Evolutionary conservation across 2,888 invertebrate species (phyloP).

Genomic region (Philereme vetulata): DNA sequence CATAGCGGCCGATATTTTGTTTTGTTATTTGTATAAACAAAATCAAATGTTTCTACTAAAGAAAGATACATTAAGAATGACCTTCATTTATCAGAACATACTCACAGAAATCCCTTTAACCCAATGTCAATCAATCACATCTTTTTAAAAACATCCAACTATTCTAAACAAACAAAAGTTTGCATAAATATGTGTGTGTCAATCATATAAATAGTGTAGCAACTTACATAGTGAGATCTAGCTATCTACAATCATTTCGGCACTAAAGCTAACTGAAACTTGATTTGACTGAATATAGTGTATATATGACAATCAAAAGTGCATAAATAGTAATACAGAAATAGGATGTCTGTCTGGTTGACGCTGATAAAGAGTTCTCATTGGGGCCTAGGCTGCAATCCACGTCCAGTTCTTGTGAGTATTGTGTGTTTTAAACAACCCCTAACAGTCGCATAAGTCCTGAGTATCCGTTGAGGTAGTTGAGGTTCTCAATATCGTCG

Average conservation of each 20-base stretch:
- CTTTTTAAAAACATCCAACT: not conserved
- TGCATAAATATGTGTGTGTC: not conserved
- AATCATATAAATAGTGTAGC: not conserved
- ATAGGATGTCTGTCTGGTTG: slow-evolving; percentile 84
- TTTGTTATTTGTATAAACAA: no score
- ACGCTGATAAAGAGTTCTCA: slow-evolving; percentile 81
- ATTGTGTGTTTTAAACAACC: slow-evolving; percentile 27
- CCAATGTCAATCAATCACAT: slow-evolving; percentile 9
- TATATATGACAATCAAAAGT: slow-evolving; percentile 7
- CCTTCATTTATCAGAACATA: not conserved
- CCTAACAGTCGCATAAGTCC: no score
- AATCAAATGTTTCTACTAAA: no score
- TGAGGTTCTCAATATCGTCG: no score
- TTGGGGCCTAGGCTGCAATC: slow-evolving; percentile 75
- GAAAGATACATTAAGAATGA: no score
- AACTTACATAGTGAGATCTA: no score
- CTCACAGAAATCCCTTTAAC: slow-evolving; percentile 6
- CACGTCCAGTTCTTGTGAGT: slow-evolving; percentile 73
- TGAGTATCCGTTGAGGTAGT: no score
- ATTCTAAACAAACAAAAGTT: slow-evolving; percentile 1
- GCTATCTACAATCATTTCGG: no score
- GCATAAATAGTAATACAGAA: slow-evolving; percentile 9
- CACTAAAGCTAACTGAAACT: no score
- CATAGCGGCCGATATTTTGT: no score
- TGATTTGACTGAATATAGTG: not conserved